These are phyloP conservation scores for Sylvicapra grimmia DNA, from an alignment of 2,113 vertebrate species.

Conservation along the genomic window DNA sequence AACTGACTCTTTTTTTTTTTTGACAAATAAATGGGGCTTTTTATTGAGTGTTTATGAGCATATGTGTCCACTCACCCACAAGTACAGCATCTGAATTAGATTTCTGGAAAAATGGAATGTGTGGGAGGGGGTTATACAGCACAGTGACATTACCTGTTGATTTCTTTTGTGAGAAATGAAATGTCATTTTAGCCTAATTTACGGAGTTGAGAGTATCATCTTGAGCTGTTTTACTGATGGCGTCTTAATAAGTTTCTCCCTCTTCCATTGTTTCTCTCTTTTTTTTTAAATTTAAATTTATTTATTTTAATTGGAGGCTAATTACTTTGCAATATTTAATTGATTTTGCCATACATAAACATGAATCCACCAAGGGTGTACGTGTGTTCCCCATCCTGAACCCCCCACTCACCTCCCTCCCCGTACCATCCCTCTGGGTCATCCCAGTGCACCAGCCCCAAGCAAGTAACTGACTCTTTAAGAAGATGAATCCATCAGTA, in stretches of 20 bases:
- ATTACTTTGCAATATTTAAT: too few relatives aligned
- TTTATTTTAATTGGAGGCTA: too few relatives aligned
- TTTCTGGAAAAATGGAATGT: background rate
- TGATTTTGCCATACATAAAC: too few relatives aligned
- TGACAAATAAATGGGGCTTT: background rate
- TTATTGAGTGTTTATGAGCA: background rate
- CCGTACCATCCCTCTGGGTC: too few relatives aligned
- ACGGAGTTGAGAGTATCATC: background rate
- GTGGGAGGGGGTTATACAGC: background rate
- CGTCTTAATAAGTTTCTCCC: background rate
- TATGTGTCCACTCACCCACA: background rate
- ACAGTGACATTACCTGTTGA: background rate
- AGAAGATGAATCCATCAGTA: background rate
- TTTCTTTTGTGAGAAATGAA: slow-evolving; percentile 8
- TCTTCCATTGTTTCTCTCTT: background rate
- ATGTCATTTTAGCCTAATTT: background rate
- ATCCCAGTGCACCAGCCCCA: too few relatives aligned
- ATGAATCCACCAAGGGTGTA: too few relatives aligned
- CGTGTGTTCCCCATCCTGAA: too few relatives aligned
- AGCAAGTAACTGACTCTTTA: background rate
- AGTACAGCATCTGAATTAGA: background rate
- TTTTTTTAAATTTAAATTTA: too few relatives aligned
- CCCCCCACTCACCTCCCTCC: too few relatives aligned
- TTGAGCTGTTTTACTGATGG: background rate
- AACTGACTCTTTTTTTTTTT: too few relatives aligned